Base-by-base conservation (phyloP, 2,888 invertebrate species). In the Ernsta delagoae region DNA sequence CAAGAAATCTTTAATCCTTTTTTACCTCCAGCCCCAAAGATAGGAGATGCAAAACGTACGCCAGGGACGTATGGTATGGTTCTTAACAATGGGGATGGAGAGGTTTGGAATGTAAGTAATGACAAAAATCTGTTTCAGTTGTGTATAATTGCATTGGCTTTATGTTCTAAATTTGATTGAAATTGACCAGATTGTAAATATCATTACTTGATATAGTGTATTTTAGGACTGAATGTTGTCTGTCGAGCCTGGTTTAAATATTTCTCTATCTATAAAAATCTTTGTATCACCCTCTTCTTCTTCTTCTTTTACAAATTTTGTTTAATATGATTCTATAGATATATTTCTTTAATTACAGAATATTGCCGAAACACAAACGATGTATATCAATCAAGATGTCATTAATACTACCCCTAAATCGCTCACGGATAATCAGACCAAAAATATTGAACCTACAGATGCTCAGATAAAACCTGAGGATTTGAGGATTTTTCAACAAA, bases 81-180 rank as follows among this genome's bases (percentile, higher is more conserved):
- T 4, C 53, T 73, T 1, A 68, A 31, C 1, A 70, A 69, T 6
- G 70, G 69, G 56, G 41, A 68, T 45, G 73, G 64, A 31, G 59
- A 62, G 9, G 45, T 53, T 48, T 75, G 72, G 70, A 74, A 74
- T 66, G 73, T 75, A 70, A 72, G 72, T 70, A 45, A 53, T 5
- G n/a, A 24, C 24, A 3, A 24, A 24, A 24, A 24, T 24, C 24
- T 1, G 24, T 24, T 24, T 24, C 24, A 24, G 1, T 24, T 24
- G 1, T 24, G 3, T 24, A 24, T 24, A 24, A 24, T 24, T 24
- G 24, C 24, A 3, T 1, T 3, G 24, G 3, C 24, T 24, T 24
- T 24, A 24, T 24, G 24, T 24, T 24, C 24, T 1, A 24, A 24
- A 24, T 24, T 24, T 24, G 24, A 24, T 24, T 1, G n/a, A n/a